A percentile compares a stretch with the other conserved stretches of the same genome.
Evolutionary conservation across 2,113 vertebrate genomes (phyloP).

Genomic region (Etheostoma cragini): DNA sequence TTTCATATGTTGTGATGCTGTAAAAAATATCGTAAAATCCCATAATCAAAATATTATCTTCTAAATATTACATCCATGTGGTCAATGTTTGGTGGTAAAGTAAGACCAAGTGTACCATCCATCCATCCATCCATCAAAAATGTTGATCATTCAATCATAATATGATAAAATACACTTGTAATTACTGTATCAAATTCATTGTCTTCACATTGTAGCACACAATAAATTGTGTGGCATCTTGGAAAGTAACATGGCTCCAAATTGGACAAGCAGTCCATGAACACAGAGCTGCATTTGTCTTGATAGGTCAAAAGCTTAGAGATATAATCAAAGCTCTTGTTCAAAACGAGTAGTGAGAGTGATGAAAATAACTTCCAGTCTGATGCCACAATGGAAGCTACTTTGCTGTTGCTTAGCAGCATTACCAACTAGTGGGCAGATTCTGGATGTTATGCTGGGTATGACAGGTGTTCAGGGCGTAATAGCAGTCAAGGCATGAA

Average conservation of each 20-base stretch:
- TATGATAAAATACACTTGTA: not conserved
- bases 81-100: not conserved
- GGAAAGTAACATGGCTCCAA: not conserved
- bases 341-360: not conserved
- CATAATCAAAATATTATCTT: not conserved
- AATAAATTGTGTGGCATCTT: not conserved
- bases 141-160: not conserved
- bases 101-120: not conserved
- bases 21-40: not conserved
- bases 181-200: not conserved
- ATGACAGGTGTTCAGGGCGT: constrained; percentile 38
- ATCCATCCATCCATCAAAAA: not conserved
- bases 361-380: constrained; percentile 13
- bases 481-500: constrained; percentile 9
- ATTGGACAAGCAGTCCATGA: not conserved
- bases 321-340: not conserved
- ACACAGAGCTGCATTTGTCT: not conserved
- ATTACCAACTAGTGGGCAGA: not conserved
- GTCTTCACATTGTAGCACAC: too few species aligned
- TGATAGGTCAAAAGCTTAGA: constrained; percentile 2
- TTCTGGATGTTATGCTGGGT: constrained; percentile 18
- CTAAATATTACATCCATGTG: too few species aligned
- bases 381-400: not conserved
- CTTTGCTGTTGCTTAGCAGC: constrained; percentile 58
- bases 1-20: not conserved